These are phyloP conservation scores for Mantis religiosa DNA, from an alignment of 2,888 invertebrate genomes.

Conservation along the genomic window DNA sequence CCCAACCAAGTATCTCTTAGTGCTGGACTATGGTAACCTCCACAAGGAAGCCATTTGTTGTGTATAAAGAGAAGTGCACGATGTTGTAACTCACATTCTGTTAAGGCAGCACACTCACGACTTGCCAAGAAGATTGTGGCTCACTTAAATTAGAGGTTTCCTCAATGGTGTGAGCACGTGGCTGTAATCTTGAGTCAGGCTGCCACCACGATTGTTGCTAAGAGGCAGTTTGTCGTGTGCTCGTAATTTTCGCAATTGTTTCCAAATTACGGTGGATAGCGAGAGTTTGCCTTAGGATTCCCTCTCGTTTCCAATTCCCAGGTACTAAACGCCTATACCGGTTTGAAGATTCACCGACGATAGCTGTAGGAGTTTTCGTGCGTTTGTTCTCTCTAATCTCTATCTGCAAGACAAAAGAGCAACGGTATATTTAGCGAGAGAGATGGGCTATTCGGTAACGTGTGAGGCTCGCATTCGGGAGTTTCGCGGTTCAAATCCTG, in stretches of 20 bases:
- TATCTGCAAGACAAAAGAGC: too few species aligned
- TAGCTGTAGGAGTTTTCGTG: neutral
- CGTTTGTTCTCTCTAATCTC: neutral
- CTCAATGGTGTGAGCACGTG: neutral
- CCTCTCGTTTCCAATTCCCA: neutral
- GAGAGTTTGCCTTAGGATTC: neutral
- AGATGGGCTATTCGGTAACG: too few species aligned
- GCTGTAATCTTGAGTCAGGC: neutral
- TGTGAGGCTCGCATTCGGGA: too few species aligned
- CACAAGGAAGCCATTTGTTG: neutral
- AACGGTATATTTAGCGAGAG: too few species aligned
- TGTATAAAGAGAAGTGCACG: too few species aligned
- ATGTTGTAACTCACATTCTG: neutral
- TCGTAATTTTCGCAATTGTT: neutral
- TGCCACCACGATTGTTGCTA: neutral
- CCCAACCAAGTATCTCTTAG: too few species aligned
- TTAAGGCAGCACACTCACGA: neutral
- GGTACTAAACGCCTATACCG: neutral
- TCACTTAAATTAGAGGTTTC: neutral
- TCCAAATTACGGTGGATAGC: neutral
- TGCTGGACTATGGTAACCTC: too few species aligned
- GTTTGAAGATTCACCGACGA: neutral
- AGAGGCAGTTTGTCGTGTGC: neutral
- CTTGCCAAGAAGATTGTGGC: neutral
- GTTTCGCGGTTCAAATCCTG: too few species aligned